Conservation (phyloP, 1,140 invertebrate species). For the Eriocheir sinensis region DNA sequence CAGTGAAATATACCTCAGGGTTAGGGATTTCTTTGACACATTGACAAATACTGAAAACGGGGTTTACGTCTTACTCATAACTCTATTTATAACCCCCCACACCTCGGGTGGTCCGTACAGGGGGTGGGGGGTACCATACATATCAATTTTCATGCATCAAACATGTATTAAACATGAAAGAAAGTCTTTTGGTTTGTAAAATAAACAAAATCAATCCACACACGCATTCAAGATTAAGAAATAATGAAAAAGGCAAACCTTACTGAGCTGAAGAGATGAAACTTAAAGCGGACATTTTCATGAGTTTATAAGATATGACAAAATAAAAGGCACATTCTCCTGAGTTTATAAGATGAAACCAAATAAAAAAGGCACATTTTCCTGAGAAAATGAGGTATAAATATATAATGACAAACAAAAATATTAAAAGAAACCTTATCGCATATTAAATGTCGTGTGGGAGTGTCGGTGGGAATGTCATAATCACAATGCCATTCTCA, state of each 20-base stretch:
- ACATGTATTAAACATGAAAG: not conserved
- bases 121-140: not conserved
- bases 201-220: too few species aligned
- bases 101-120: not conserved
- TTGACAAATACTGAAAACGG: not conserved
- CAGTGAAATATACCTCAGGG: not conserved
- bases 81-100: not conserved
- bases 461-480: not conserved
- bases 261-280: too few species aligned
- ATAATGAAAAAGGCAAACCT: too few species aligned
- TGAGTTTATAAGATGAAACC: not conserved
- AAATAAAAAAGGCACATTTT: not conserved
- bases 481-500: slow-evolving; percentile 30
- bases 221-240: not conserved
- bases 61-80: not conserved
- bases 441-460: slow-evolving; percentile 31
- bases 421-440: not conserved
- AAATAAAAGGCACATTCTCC: not conserved
- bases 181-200: too few species aligned
- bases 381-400: not conserved
- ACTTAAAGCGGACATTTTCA: too few species aligned
- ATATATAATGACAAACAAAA: not conserved
- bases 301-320: not conserved
- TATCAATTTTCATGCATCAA: not conserved
- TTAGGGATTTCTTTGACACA: not conserved